Evolutionary conservation across 2,113 vertebrate genomes (phyloP), one percentile per base, ranked within the genome.

Genomic region (Pelobates fuscus): DNA sequence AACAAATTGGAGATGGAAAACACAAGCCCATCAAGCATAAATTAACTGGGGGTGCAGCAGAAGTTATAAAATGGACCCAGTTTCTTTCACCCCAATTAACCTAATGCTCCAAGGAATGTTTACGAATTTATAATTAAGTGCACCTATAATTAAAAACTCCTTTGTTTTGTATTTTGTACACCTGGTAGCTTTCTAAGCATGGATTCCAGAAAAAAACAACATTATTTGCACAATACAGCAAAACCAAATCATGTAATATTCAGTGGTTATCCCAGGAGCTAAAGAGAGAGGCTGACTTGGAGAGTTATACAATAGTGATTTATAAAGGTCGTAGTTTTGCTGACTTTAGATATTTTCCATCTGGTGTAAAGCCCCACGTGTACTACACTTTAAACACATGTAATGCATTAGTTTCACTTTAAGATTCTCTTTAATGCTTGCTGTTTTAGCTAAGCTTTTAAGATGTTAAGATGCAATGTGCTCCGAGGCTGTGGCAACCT

Each of bases 261-360:
- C 43, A 80, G 81, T 72, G 82, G 83, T 81, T 84, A 81, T 89
- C 89, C 85, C 89, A 84, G 26, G 85, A 86, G 87, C 86, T 78
- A 63, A 78, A 85, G 91, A 84, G 80, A 86, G 88, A 85, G 85
- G 78, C 81, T 88, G 89, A 88, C 89, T 89, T 88, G 83, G 85
- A 86, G 79, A 66, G 85, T 82, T 84, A 89, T 83, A 79, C 81
- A 83, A 81, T 80, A 90, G 84, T 92, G 90, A 92, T 93, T 93
- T 91, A 92, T 91, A 88, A 89, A 90, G 84, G 85, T 89, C 85
- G 86, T 87, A 89, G 88, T 91, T 88, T 89, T 87, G 85, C 79
- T 80, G 82, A 81, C 64, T 87, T 88, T 83, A 90, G 87, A 93
- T 91, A 87, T 80, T 89, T 92, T 91, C 91, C 91, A 91, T 89